Conservation (phyloP, 2,113 vertebrate genomes). For the Solea senegalensis region DNA sequence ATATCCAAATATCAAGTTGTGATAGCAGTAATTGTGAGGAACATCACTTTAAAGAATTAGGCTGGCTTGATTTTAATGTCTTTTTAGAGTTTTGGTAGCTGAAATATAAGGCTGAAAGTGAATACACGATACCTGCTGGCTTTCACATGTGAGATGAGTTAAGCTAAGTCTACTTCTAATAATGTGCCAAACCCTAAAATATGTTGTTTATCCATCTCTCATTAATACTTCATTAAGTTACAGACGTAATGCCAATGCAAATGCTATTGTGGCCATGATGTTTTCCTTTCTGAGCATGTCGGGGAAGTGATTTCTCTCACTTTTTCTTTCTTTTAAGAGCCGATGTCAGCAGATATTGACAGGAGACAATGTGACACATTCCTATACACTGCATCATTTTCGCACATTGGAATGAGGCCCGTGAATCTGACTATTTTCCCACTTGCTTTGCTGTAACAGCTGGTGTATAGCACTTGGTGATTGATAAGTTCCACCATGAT, state of each 20-base stretch:
- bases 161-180: too few relatives aligned
- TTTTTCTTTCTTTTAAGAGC: conserved; percentile 10
- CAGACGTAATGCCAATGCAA: conserved; percentile 3
- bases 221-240: conserved; percentile 11
- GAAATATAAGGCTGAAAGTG: background rate
- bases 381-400: background rate
- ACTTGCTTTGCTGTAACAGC: conserved; percentile 5
- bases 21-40: conserved; percentile 27
- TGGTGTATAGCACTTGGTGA: background rate
- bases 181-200: background rate
- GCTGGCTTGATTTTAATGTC: conserved; percentile 21
- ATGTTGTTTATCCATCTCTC: background rate
- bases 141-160: too few relatives aligned
- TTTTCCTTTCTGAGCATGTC: background rate
- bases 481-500: conserved; percentile 6
- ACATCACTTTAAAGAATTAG: conserved; percentile 18
- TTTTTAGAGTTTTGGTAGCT: conserved; percentile 3
- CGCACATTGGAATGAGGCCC: conserved; percentile 23
- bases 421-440: conserved; percentile 38
- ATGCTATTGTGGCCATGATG: conserved; percentile 5
- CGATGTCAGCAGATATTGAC: conserved; percentile 38
- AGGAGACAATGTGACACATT: conserved; percentile 40
- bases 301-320: conserved; percentile 20
- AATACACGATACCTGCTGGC: background rate
- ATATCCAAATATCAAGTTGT: conserved; percentile 54